Percentiles rank a stretch among this genome's conserved stretches.
These are phyloP conservation scores for Alentia gelatinosa DNA, from an alignment of 2,888 invertebrate genomes.

Conservation along the genomic window DNA sequence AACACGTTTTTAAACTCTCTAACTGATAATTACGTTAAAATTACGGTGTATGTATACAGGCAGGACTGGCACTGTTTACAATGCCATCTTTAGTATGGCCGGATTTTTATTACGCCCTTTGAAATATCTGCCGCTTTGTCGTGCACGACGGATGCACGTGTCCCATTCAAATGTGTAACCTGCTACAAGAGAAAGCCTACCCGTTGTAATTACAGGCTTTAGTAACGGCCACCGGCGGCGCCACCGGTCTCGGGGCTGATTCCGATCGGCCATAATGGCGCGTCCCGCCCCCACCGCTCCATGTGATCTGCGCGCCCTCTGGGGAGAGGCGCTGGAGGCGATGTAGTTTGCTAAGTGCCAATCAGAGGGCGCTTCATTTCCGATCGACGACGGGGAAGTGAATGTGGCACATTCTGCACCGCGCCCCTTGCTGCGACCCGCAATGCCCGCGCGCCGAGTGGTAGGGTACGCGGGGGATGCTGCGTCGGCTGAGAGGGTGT, in stretches of 20 bases:
- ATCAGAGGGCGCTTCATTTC: slow-evolving; percentile 10
- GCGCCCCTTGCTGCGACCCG: no score
- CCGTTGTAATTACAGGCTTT: slow-evolving; percentile 40
- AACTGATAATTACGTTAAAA: neutral
- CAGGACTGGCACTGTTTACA: neutral
- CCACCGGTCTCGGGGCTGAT: neutral
- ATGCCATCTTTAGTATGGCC: neutral
- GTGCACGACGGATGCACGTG: slow-evolving; percentile 24
- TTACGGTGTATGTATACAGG: neutral
- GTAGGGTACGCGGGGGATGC: no score
- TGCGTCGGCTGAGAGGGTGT: no score
- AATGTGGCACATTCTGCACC: no score
- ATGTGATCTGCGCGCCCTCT: neutral
- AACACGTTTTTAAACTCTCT: no score
- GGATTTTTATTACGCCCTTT: neutral
- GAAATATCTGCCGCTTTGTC: neutral
- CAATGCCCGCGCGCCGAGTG: no score
- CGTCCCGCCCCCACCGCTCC: neutral
- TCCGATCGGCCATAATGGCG: slow-evolving; percentile 2
- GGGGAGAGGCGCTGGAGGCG: neutral
- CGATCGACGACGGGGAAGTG: no score
- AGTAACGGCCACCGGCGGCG: slow-evolving; percentile 42
- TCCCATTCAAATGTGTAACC: slow-evolving; percentile 32
- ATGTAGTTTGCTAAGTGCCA: neutral
- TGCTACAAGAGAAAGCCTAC: slow-evolving; percentile 22